Base-by-base conservation (phyloP, 1,140 invertebrate genomes). In the Drosophila simulans region DNA sequence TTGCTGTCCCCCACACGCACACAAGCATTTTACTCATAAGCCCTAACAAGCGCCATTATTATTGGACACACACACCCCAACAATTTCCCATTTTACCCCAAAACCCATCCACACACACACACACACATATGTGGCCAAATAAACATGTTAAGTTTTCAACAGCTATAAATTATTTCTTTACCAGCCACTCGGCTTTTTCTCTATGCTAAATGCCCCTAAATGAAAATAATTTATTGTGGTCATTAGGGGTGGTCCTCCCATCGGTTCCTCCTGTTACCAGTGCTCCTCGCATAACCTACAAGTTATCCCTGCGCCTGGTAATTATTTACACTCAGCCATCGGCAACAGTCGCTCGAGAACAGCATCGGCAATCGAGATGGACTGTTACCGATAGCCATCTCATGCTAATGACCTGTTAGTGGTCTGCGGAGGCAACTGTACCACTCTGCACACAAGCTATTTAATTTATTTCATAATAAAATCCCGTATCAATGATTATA, bases 141-240 rank as follows among this genome's bases (percentile, higher is more conserved):
- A 79, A 86, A 86, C 82, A 86, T 86, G 82, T 86, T 86, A 86
- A 88, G 82, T 86, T 86, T 86, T 86, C 83, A 86, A 88, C 82
- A 86, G 75, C 83, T 69, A 88, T 88, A 86, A 86, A 86, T 86
- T 88, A 86, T 86, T 86, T 88, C 82, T 76, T 86, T 70, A 74
- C 76, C 83, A 82, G 83, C 34, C 82, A 63, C 78, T 66, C 71
- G 40, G 63, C 66, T 77, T 86, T 69, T 78, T 51, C 56, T 75
- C 62, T 82, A 86, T 85, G 82, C 80, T 85, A 85, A 85, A 85
- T 80, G 83, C 84, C 69, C 69, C 82, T 88, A 85, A 85, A 85
- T 85, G 83, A 85, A 85, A 88, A 88, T 85, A 88, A 85, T 85
- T 85, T 88, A 85, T 85, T 85, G 83, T 88, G 82, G 82, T 82